These are phyloP conservation scores for Python bivittatus DNA, from an alignment of 2,113 vertebrate genomes.

Conservation along the genomic window DNA sequence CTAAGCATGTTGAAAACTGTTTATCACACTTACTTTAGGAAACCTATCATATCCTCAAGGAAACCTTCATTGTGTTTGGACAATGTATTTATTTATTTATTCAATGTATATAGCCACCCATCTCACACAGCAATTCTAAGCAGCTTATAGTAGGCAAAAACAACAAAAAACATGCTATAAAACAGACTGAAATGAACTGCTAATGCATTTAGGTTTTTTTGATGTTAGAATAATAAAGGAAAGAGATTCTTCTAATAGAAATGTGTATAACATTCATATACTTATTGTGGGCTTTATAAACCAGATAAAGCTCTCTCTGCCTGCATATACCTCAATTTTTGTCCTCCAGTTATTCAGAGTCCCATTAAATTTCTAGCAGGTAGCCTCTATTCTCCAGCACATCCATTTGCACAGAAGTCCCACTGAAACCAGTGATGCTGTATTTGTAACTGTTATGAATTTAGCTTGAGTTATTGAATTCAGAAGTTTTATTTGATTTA, in stretches of 20 bases:
- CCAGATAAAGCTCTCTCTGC: too few species aligned
- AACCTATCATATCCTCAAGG: neutral
- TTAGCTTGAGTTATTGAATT: neutral
- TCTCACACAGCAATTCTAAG: neutral
- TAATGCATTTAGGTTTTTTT: neutral
- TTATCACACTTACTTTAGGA: neutral
- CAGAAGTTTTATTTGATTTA: neutral
- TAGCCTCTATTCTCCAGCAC: too few species aligned
- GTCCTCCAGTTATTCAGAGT: neutral
- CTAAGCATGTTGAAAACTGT: neutral
- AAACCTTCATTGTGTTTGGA: neutral
- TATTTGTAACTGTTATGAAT: neutral
- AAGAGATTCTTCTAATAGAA: neutral
- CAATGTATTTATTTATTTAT: neutral
- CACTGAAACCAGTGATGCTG: neutral
- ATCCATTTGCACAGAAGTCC: neutral
- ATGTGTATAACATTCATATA: neutral
- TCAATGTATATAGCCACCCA: neutral
- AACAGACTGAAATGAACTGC: neutral
- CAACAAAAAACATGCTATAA: neutral
- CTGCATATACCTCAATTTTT: neutral
- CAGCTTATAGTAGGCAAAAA: neutral
- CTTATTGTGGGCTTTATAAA: neutral
- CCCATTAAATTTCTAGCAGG: neutral
- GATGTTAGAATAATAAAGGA: neutral